Evolutionary conservation across 2,888 invertebrate species (phyloP).

Genomic region (Cephus rjabovi): DNA sequence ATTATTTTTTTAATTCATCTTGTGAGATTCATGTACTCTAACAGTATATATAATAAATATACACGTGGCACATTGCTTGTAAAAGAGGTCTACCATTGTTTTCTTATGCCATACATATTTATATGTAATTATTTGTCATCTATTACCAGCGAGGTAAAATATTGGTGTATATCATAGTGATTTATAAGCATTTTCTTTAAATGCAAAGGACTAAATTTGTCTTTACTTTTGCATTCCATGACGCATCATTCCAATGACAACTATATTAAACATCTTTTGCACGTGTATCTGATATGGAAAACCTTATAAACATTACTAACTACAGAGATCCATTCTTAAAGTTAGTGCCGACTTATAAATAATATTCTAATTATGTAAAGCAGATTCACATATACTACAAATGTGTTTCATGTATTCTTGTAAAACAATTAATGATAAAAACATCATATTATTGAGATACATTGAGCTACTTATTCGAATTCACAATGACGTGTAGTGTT

Average conservation of each 20-base stretch:
- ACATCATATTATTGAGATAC: not conserved
- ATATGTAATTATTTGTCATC: not conserved
- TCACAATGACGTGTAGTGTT: not conserved
- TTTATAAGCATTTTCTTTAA: not conserved
- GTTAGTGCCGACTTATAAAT: not conserved
- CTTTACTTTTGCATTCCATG: not conserved
- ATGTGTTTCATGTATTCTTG: not conserved
- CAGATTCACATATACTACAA: not conserved
- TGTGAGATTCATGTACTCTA: constrained; percentile 39
- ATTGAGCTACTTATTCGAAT: not conserved
- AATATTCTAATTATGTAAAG: not conserved
- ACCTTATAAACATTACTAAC: not conserved
- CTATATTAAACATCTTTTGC: not conserved
- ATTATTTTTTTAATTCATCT: constrained; percentile 42
- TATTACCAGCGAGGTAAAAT: not conserved
- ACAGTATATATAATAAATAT: constrained; percentile 34
- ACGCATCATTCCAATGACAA: not conserved
- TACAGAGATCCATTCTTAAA: not conserved
- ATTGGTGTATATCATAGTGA: not conserved
- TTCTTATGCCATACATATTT: not conserved
- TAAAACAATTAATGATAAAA: not conserved
- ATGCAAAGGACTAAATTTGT: not conserved
- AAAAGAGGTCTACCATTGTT: constrained; percentile 10
- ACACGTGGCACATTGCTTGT: constrained; percentile 36
- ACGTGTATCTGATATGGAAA: not conserved